These are phyloP conservation scores for Anolis sagrei DNA, from an alignment of 2,113 vertebrate species.

Conservation along the genomic window DNA sequence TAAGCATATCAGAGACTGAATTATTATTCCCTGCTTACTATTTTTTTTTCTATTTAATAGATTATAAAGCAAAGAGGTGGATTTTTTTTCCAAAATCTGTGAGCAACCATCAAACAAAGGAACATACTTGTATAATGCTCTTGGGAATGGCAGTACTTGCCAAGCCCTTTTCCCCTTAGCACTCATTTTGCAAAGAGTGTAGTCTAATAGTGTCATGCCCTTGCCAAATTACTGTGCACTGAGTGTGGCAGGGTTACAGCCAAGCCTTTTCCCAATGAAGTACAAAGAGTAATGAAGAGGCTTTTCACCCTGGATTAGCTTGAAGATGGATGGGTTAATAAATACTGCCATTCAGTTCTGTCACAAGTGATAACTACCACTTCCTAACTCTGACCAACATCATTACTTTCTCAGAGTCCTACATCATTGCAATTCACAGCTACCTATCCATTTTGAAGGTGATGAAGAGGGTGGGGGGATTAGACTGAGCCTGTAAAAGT, in stretches of 20 bases:
- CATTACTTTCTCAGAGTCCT: neutral
- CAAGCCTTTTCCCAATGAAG: constrained; percentile 29
- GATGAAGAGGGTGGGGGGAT: neutral
- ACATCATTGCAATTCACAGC: constrained; percentile 20
- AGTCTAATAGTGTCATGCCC: constrained; percentile 24
- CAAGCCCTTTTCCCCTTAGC: constrained; percentile 4
- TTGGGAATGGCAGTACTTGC: neutral
- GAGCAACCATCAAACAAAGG: neutral
- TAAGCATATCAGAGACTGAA: neutral
- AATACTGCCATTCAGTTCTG: constrained; percentile 15
- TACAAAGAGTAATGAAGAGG: constrained; percentile 21
- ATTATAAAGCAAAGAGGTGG: neutral
- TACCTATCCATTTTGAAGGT: neutral
- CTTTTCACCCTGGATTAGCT: constrained; percentile 17
- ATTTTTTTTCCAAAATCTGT: neutral
- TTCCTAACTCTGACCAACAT: neutral
- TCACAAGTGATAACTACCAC: constrained; percentile 1
- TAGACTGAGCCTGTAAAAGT: neutral
- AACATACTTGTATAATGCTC: constrained; percentile 3
- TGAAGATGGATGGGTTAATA: constrained; percentile 42
- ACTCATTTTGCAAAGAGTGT: constrained; percentile 20
- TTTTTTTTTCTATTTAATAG: neutral
- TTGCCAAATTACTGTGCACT: constrained; percentile 22
- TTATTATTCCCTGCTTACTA: neutral
- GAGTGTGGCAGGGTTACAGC: constrained; percentile 1